phyloP scores from a whole-genome alignment of 2,797 vertebrate species.

The Champsocephalus esox region DNA sequence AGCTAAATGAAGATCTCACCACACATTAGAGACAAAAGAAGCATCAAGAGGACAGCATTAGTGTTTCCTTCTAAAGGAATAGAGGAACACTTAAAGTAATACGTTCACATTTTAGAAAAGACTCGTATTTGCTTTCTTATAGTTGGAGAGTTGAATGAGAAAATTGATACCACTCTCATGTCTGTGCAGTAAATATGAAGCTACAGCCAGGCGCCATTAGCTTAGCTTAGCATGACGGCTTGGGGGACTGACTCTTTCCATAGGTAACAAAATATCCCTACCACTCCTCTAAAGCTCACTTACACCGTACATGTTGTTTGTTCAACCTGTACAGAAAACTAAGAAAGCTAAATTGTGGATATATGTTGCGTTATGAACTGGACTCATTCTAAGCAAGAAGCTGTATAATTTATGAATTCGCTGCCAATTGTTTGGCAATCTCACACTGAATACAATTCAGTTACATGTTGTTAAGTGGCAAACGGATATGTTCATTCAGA shows the following conservation, averaged over 20 bases:
- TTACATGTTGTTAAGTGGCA: too few relatives aligned
- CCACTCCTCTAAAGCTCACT: background rate
- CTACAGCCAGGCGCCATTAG: background rate
- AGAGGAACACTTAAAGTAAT: background rate
- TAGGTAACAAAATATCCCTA: background rate
- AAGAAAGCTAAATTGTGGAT: background rate
- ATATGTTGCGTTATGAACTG: too few relatives aligned
- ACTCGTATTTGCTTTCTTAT: background rate
- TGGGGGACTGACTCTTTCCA: background rate
- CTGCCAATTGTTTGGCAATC: background rate
- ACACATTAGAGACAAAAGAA: slow-evolving; percentile 11
- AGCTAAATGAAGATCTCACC: slow-evolving; percentile 51
- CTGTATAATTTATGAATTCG: background rate
- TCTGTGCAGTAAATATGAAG: background rate
- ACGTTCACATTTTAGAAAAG: background rate
- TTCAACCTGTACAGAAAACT: background rate
- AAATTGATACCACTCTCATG: background rate
- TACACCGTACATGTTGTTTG: background rate
- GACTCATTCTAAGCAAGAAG: background rate
- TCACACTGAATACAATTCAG: background rate
- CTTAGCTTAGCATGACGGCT: slow-evolving; percentile 6
- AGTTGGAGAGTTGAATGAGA: background rate
- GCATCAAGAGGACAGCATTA: background rate
- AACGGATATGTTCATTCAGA: background rate
- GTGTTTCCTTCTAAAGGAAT: slow-evolving; percentile 1